Evolutionary conservation across 2,113 vertebrate genomes (phyloP), one percentile per base, ranked within the genome.

Genomic region (Erythrocebus patas): DNA sequence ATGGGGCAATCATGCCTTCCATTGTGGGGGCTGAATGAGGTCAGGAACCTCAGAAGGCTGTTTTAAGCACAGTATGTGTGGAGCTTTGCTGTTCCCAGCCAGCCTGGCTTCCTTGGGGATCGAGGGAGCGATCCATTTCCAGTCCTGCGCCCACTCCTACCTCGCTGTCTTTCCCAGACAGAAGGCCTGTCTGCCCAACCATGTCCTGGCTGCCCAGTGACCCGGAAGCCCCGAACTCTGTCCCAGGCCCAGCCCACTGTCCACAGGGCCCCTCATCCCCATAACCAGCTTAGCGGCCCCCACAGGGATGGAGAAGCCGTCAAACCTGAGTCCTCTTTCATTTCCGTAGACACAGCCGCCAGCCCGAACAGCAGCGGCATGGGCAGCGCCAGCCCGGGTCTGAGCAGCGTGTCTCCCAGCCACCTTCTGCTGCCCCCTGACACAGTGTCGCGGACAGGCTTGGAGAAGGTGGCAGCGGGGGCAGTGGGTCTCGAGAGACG

Each of bases 381-480:
- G 99, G 99, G 99, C 98, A 99, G 99, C 18, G 96, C 99, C 95
- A 99, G 99, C 95, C 98, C 98, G 0, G 98, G 99, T 88, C 98
- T 99, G 98, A 94, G 93, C 40, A 0, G 98, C 96, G 80, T 98
- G 95, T 94, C 98, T 95, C 93, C 98, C 4, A 59, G 96, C 96
- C 98, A 97, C 97, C 97, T 96, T 85, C 70, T 95, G 97, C 99
- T 99, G 91, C 97, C 98, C 1, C 97, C 98, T 0, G 99, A 99
- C 25, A 57, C 98, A 3, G 98, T 99, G 50, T 98, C 99, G 38
- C 96, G 98, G 38, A 89, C 99, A 12, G 68, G 98, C 43, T 79
- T 99, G 89, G 99, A 99, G 93, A 98, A 98, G 96, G 98, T 32
- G 0, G 79, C 95, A 0, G 11, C 17, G 0, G 86, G 13, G 4